Evolutionary conservation across 2,113 vertebrate genomes (phyloP).

Genomic region (Tretioscincus oriximinensis): DNA sequence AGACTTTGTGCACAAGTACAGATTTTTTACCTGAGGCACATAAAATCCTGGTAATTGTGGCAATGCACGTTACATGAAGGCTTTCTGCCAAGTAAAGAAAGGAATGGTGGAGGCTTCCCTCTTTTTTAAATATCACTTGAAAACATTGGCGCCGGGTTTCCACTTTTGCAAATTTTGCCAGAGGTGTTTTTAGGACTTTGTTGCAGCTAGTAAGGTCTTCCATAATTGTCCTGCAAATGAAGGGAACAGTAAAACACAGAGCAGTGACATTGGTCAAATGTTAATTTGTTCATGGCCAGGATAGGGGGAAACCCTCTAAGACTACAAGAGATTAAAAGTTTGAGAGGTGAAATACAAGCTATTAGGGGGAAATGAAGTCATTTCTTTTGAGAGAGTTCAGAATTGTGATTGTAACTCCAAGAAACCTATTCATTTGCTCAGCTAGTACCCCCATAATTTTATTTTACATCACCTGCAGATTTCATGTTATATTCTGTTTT

Average conservation of each 20-base stretch:
- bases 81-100: neutral
- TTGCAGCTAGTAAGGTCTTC: constrained; percentile 18
- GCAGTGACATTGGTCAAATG: neutral
- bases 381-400: neutral
- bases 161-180: neutral
- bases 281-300: neutral
- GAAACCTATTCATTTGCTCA: neutral
- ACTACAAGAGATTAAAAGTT: neutral
- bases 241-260: neutral
- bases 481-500: no score
- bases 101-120: neutral
- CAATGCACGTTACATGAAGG: neutral
- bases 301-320: neutral
- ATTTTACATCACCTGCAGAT: neutral
- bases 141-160: neutral
- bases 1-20: constrained; percentile 27
- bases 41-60: constrained; percentile 10
- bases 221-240: neutral
- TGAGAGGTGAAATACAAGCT: neutral
- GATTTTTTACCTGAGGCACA: constrained; percentile 1
- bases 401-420: neutral
- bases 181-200: neutral
- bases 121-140: neutral
- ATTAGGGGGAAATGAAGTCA: neutral
- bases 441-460: neutral